A percentile compares a stretch with the other conserved stretches of the same genome.
These are phyloP conservation scores for Orchesellides sinensis DNA, from an alignment of 2,888 invertebrate species.

Conservation along the genomic window DNA sequence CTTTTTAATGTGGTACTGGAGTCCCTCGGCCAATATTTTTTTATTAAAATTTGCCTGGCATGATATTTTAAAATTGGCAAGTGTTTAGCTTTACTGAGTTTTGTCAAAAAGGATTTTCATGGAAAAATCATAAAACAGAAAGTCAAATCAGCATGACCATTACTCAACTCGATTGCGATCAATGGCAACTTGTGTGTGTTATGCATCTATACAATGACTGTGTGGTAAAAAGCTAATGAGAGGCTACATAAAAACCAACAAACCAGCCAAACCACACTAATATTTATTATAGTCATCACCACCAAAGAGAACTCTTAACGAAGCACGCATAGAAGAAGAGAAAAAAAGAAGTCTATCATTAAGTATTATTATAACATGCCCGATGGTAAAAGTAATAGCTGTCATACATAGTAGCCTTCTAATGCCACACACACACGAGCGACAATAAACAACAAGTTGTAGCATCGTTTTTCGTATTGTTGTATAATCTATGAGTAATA, in stretches of 20 bases:
- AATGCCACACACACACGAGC: constrained; percentile 51
- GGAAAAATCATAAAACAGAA: no score
- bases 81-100: no score
- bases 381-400: constrained; percentile 7
- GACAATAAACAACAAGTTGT: constrained; percentile 59
- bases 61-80: no score
- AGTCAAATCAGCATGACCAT: no score
- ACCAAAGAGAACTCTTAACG: constrained; percentile 23
- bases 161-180: constrained; percentile 31
- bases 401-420: constrained; percentile 12
- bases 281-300: constrained; percentile 66
- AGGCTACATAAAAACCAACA: constrained; percentile 61
- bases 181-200: constrained; percentile 46
- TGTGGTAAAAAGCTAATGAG: constrained; percentile 42
- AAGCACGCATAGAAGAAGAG: constrained; percentile 21
- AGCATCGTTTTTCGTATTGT: background rate
- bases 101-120: no score
- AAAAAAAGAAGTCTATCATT: constrained; percentile 50
- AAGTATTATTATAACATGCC: constrained; percentile 49
- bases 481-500: constrained; percentile 9
- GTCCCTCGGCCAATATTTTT: no score
- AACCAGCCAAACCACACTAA: constrained; percentile 67
- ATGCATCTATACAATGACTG: background rate
- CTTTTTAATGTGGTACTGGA: no score
- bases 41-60: no score